Evolutionary conservation across 1,140 invertebrate species (phyloP).

Genomic region (Anoplolepis gracilipes): DNA sequence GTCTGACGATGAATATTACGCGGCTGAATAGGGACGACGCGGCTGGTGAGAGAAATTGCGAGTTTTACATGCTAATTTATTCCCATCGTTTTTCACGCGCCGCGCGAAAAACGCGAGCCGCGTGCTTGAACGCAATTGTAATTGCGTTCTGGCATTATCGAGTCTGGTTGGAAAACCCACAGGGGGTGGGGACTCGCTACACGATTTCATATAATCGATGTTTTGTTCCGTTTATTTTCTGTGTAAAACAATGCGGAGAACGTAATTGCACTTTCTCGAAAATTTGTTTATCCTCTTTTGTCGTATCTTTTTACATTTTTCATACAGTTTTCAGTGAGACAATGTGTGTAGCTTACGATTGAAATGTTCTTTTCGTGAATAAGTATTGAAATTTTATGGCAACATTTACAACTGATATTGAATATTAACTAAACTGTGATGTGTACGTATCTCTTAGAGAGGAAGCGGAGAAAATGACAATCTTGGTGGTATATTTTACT

Average conservation of each 20-base stretch:
- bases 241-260: not conserved
- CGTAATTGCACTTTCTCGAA: not conserved
- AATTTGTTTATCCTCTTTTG: not conserved
- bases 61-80: constrained; percentile 56
- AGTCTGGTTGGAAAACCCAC: not conserved
- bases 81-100: constrained; percentile 39
- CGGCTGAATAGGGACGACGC: not conserved
- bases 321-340: not conserved
- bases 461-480: not conserved
- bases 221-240: not conserved
- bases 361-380: not conserved
- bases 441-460: not conserved
- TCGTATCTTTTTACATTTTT: not conserved
- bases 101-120: not conserved
- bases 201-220: not conserved
- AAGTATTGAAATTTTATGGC: constrained; percentile 34
- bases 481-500: constrained; percentile 39
- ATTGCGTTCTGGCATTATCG: constrained; percentile 43
- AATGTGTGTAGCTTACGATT: not conserved
- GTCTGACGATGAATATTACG: constrained; percentile 59
- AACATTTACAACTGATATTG: constrained; percentile 26
- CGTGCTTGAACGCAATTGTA: constrained; percentile 9
- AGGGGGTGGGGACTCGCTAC: no score
- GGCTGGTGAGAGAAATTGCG: constrained; percentile 23
- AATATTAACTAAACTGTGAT: constrained; percentile 2